phyloP scores from a whole-genome alignment of 2,113 vertebrate genomes.

The Chlamydotis undulata region DNA sequence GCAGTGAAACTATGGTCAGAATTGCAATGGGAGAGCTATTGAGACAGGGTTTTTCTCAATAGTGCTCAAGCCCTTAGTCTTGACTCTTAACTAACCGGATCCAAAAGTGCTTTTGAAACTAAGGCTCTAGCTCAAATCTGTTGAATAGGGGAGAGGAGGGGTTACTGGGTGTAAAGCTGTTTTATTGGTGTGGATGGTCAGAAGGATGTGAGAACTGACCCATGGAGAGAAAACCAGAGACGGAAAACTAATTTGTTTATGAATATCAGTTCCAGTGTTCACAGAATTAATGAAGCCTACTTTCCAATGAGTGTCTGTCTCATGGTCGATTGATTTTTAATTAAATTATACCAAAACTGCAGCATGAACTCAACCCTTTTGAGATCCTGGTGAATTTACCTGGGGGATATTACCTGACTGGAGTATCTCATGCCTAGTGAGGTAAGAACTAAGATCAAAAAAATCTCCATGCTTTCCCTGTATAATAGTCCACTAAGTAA shows the following conservation, averaged over 20 bases:
- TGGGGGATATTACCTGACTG: not conserved
- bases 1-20: not conserved
- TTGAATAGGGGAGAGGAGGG: not conserved
- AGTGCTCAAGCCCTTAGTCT: not conserved
- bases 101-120: not conserved
- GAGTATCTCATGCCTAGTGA: not conserved
- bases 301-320: not conserved
- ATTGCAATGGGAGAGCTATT: not conserved
- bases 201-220: not conserved
- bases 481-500: not conserved
- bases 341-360: not conserved
- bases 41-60: not conserved
- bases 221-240: not conserved
- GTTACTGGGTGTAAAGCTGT: not conserved
- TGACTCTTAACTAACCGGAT: not conserved
- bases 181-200: not conserved
- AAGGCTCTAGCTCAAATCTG: not conserved
- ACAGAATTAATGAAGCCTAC: not conserved
- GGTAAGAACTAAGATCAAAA: not conserved
- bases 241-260: not conserved
- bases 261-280: not conserved
- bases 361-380: not conserved
- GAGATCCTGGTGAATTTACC: not conserved
- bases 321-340: not conserved
- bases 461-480: not conserved